These are phyloP conservation scores for Trichopoda pennipes DNA, from an alignment of 2,888 invertebrate species.

Conservation along the genomic window DNA sequence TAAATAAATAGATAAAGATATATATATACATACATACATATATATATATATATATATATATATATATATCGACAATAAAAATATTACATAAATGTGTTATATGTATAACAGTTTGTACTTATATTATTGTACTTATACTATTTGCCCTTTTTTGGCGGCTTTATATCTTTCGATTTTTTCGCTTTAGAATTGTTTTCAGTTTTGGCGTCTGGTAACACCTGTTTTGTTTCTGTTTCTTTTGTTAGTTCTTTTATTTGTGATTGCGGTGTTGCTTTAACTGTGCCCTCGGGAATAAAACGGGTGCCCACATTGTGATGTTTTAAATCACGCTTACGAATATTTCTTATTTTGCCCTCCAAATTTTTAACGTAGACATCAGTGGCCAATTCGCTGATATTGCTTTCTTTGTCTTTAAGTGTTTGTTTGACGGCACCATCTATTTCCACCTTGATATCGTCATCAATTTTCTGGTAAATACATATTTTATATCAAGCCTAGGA, in stretches of 20 bases:
- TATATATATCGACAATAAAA: too few relatives aligned
- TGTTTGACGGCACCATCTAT: conserved; percentile 89
- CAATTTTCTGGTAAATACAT: conserved; percentile 84
- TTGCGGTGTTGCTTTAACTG: conserved; percentile 41
- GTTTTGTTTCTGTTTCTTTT: neutral
- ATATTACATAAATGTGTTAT: too few relatives aligned
- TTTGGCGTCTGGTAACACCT: neutral
- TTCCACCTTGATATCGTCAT: conserved; percentile 88
- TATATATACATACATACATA: too few relatives aligned
- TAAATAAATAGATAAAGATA: too few relatives aligned
- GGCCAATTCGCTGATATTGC: conserved; percentile 87
- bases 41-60: too few relatives aligned
- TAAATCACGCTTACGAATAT: conserved; percentile 73
- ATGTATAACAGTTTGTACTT: too few relatives aligned
- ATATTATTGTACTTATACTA: neutral
- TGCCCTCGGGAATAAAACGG: conserved; percentile 33
- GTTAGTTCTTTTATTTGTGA: conserved; percentile 38
- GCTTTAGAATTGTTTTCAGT: neutral
- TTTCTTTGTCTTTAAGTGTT: conserved; percentile 88
- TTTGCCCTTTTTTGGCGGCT: neutral
- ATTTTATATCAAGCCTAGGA: neutral
- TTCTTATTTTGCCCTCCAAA: conserved; percentile 85
- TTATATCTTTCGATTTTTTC: neutral
- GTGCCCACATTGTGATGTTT: conserved; percentile 39
- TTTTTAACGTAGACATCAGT: conserved; percentile 88